A percentile compares a stretch with the other conserved stretches of the same genome.
phyloP scores from a whole-genome alignment of 2,888 invertebrate species.

The Mylabris sibirica region DNA sequence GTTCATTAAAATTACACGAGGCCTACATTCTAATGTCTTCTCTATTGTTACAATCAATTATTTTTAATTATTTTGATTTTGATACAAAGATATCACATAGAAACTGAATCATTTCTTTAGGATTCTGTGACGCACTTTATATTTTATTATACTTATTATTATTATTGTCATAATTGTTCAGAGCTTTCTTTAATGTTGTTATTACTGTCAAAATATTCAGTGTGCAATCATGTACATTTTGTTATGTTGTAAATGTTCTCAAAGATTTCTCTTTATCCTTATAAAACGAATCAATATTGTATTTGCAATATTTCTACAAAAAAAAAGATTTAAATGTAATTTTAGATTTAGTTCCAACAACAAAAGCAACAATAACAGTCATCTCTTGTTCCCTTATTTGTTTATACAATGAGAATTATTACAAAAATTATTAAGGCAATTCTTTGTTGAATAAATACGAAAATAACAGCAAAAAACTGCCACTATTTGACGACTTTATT shows the following conservation, averaged over 20 bases:
- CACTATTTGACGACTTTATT: not conserved
- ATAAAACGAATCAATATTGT: not conserved
- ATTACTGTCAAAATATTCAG: constrained; percentile 6
- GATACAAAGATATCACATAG: not conserved
- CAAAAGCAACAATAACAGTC: constrained; percentile 16
- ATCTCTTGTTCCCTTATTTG: constrained; percentile 15
- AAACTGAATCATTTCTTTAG: not conserved
- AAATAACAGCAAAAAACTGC: not conserved
- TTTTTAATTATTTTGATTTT: not conserved
- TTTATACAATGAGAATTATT: constrained; percentile 25
- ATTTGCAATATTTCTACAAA: constrained; percentile 13
- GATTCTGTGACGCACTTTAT: not conserved
- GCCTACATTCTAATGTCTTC: not conserved
- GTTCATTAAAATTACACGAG: not conserved
- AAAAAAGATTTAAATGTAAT: constrained; percentile 23
- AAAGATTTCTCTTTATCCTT: not conserved
- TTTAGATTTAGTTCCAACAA: constrained; percentile 27
- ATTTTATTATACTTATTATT: not conserved
- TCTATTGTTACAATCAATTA: not conserved
- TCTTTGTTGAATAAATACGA: not conserved
- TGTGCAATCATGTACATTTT: constrained; percentile 13
- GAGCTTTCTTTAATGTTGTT: constrained; percentile 1
- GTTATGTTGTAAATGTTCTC: constrained; percentile 6
- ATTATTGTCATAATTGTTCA: constrained; percentile 7
- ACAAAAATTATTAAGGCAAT: not conserved